phyloP scores from a whole-genome alignment of 1,140 invertebrate genomes.

The Drosophila kanapiae region DNA sequence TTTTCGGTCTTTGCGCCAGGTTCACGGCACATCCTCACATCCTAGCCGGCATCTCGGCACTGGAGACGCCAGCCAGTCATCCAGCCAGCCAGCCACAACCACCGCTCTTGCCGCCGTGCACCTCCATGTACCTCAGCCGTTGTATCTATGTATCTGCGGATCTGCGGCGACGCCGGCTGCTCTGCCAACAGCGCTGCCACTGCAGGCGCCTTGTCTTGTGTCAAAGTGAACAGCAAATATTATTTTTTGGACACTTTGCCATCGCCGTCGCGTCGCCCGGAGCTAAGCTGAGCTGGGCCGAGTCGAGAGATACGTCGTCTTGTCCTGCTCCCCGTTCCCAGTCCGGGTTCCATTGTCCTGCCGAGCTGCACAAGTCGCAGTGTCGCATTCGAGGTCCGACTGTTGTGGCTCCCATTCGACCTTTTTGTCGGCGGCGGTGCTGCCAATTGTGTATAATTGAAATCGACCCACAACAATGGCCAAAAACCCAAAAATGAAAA shows the following conservation, averaged over 20 bases:
- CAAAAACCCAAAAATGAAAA: background rate
- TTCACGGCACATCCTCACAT: conserved; percentile 44
- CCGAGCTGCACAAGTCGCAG: conserved; percentile 38
- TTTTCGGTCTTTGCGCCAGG: conserved; percentile 60
- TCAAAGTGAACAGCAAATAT: conserved; percentile 84
- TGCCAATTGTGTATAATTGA: conserved; percentile 71
- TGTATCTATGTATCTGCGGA: conserved; percentile 63
- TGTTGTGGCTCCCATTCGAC: conserved; percentile 32
- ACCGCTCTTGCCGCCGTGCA: conserved; percentile 30
- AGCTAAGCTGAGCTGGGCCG: conserved; percentile 16
- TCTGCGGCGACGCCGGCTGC: conserved; percentile 56
- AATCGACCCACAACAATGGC: conserved; percentile 41
- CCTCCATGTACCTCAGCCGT: conserved; percentile 15
- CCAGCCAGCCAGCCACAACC: conserved; percentile 37
- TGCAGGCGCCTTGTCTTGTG: conserved; percentile 72
- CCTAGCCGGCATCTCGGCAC: conserved; percentile 53
- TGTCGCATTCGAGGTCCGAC: conserved; percentile 57
- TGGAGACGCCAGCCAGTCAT: conserved; percentile 10
- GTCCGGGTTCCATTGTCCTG: conserved; percentile 44
- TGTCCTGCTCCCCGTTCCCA: conserved; percentile 27
- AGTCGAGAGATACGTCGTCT: conserved; percentile 10
- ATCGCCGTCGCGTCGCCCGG: conserved; percentile 75
- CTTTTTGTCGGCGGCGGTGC: conserved; percentile 56
- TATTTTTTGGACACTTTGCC: conserved; percentile 84
- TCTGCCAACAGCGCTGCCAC: conserved; percentile 35